Conservation (phyloP, 2,113 vertebrate species). For the Ophthalmolycus amberensis region DNA sequence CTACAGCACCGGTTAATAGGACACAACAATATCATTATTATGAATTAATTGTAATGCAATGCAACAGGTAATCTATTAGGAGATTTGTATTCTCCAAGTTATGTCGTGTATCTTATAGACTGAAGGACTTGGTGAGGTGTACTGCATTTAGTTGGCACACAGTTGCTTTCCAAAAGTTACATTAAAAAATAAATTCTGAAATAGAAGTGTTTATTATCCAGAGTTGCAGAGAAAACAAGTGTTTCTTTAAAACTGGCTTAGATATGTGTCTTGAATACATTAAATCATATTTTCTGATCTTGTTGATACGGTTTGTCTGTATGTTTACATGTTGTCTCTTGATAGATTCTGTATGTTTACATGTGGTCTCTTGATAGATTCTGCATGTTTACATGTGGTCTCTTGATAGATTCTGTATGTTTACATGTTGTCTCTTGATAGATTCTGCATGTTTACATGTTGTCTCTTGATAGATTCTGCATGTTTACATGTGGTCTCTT, state of each 20-base stretch:
- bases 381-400: no score
- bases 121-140: not conserved
- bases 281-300: not conserved
- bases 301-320: not conserved
- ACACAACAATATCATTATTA: not conserved
- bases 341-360: not conserved
- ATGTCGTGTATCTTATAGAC: no score
- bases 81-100: not conserved
- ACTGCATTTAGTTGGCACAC: not conserved
- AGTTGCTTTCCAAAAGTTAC: not conserved
- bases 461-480: no score
- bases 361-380: no score
- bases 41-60: not conserved
- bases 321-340: not conserved
- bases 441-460: no score
- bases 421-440: no score
- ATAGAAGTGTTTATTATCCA: not conserved
- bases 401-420: no score
- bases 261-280: not conserved
- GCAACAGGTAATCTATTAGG: not conserved
- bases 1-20: conserved; percentile 63
- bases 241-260: not conserved
- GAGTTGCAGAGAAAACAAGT: not conserved
- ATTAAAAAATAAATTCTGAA: not conserved
- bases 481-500: no score